Evolutionary conservation across 35 echinoderm and acorn worm genomes (phyloP).

Genomic region (Diadema setosum): DNA sequence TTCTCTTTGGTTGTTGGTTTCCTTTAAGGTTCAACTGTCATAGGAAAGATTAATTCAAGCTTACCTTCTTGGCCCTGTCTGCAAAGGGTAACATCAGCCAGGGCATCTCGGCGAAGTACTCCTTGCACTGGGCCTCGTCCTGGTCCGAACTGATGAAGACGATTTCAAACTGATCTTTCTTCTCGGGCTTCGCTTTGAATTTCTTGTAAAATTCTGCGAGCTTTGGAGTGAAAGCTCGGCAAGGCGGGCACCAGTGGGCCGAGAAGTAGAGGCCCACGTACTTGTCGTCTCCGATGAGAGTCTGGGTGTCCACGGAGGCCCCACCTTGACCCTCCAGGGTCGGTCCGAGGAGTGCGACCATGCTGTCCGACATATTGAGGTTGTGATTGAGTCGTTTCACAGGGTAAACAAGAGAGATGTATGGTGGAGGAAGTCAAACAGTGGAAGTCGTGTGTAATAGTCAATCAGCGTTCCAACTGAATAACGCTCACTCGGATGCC

Average conservation of each 20-base stretch:
- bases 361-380: too few relatives aligned
- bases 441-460: background rate
- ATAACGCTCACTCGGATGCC: too few relatives aligned
- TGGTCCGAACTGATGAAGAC: constrained; percentile 73
- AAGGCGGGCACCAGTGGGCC: constrained; percentile 73
- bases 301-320: background rate
- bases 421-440: too few relatives aligned
- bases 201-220: constrained; percentile 63
- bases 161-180: constrained; percentile 38
- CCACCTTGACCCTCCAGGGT: background rate
- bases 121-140: background rate
- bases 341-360: background rate
- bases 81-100: constrained; percentile 52
- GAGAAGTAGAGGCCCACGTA: constrained; percentile 75
- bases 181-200: constrained; percentile 3
- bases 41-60: background rate
- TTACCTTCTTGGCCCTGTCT: constrained; percentile 54
- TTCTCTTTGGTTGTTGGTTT: too few relatives aligned
- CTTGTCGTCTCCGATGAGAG: background rate
- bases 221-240: constrained; percentile 41
- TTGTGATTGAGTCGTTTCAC: too few relatives aligned
- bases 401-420: too few relatives aligned
- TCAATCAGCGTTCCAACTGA: too few relatives aligned
- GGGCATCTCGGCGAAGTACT: constrained; percentile 50
- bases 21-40: too few relatives aligned